phyloP scores from a whole-genome alignment of 2,888 invertebrate species.

The Sericinus montela region DNA sequence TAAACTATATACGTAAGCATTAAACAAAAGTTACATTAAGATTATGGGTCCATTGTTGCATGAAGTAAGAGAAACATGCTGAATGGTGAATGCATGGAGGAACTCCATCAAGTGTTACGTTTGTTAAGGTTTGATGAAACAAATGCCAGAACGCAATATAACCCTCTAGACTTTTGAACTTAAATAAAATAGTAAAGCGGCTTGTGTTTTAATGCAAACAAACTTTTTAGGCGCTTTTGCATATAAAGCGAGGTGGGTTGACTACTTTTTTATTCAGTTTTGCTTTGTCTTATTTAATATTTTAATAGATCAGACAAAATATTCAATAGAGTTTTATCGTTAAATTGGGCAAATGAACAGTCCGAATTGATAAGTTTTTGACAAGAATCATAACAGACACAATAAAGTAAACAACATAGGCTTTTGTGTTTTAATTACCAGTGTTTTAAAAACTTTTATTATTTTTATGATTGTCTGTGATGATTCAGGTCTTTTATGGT shows the following conservation, averaged over 20 bases:
- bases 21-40: slow-evolving; percentile 53
- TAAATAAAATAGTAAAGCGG: slow-evolving; percentile 79
- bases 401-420: not conserved
- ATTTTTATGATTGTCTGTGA: slow-evolving; percentile 46
- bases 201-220: slow-evolving; percentile 80
- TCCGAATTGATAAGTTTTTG: slow-evolving; percentile 8
- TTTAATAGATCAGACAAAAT: slow-evolving; percentile 30
- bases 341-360: slow-evolving; percentile 17
- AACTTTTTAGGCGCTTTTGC: slow-evolving; percentile 79
- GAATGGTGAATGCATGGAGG: slow-evolving; percentile 53
- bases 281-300: slow-evolving; percentile 71
- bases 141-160: slow-evolving; percentile 79
- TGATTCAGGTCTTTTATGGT: slow-evolving; percentile 55
- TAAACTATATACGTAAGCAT: not conserved
- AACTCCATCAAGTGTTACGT: slow-evolving; percentile 47
- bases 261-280: slow-evolving; percentile 76
- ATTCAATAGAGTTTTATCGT: slow-evolving; percentile 31
- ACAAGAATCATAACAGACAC: slow-evolving; percentile 17
- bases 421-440: slow-evolving; percentile 1
- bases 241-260: slow-evolving; percentile 80
- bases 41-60: slow-evolving; percentile 32
- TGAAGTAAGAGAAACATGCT: slow-evolving; percentile 53
- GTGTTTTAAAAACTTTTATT: slow-evolving; percentile 14
- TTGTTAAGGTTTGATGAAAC: slow-evolving; percentile 56
- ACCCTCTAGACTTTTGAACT: slow-evolving; percentile 75